Percentiles rank a stretch among this genome's conserved stretches.
Conservation (phyloP, 92 coral and sea anemone genomes). For the Diadumene lineata region DNA sequence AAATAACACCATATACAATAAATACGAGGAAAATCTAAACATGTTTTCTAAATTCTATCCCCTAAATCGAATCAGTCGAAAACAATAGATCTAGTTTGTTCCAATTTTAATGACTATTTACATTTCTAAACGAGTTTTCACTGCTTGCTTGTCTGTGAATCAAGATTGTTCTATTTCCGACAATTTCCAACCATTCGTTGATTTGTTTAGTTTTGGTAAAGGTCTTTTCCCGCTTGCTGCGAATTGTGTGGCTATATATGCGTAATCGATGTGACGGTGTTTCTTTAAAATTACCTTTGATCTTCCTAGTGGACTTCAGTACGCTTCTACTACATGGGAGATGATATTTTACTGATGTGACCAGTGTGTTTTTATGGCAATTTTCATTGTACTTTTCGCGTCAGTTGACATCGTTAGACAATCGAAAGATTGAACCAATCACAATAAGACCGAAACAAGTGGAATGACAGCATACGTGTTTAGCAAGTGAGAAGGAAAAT, state of each 20-base stretch:
- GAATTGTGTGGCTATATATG: background rate
- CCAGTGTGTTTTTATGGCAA: background rate
- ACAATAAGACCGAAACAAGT: background rate
- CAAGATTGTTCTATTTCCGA: conserved; percentile 21
- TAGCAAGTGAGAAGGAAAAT: too few relatives aligned
- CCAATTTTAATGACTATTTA: background rate
- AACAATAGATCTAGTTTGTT: background rate
- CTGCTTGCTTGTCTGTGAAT: conserved; percentile 9
- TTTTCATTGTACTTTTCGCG: background rate
- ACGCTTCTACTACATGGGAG: background rate
- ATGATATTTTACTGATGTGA: background rate
- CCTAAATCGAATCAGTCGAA: background rate
- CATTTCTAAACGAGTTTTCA: conserved; percentile 15
- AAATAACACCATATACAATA: background rate
- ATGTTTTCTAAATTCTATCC: background rate
- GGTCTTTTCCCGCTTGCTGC: conserved; percentile 21
- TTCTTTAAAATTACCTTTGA: conserved; percentile 15
- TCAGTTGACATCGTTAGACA: too few relatives aligned
- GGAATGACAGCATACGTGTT: too few relatives aligned
- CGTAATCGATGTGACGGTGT: background rate
- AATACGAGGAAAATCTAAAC: background rate
- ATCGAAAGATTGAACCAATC: background rate
- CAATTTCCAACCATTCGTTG: conserved; percentile 9
- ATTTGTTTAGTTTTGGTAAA: conserved; percentile 25
- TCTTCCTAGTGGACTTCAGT: conserved; percentile 13